Evolutionary conservation across 2,888 invertebrate species (phyloP), one percentile per base, ranked within the genome.

Genomic region (Neocrepidodera transversa): DNA sequence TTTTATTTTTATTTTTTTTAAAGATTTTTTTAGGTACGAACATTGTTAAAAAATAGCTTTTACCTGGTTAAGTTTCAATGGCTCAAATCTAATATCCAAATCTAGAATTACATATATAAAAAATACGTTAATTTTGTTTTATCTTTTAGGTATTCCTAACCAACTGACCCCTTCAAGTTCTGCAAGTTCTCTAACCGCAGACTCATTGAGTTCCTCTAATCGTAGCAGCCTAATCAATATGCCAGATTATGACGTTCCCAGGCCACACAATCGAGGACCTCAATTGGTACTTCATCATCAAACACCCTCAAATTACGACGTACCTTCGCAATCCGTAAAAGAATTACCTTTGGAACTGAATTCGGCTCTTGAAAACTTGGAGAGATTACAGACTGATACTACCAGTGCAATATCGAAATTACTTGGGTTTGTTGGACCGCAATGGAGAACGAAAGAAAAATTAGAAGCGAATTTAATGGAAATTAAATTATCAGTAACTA

Each of bases 381-480:
- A 89, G 66, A 87, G 87, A 73, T 79, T 91, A 65, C 90, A 92
- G 76, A 85, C 83, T 59, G 94, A 95, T 79, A 91, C 93, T 1
- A 91, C 92, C 20, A 86, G 87, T 52, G 89, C 94, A 30, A 91
- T 93, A 62, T 87, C 88, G n/a, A 86, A 87, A 76, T 81, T 92
- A 56, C 84, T 92, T 50, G 88, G 88, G 50, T 91, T 91, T 78
- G 92, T 91, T 60, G 84, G 85, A 26, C 90, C 92, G 18, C 87
- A 88, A 56, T 95, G 95, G 95, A 85, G 95, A 71, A 85, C 86
- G 62, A 86, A 87, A 63, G 91, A 91, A 20, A 89, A 90, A 73
- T 82, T 96, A 61, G 90, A 93, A 67, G 85, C 87, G 11, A 87
- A 88, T 57, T 80, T 94, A 38, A 87, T 92, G 81, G 94, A 95